Evolutionary conservation across 2,888 invertebrate genomes (phyloP).

Genomic region (Tiphia femorata): DNA sequence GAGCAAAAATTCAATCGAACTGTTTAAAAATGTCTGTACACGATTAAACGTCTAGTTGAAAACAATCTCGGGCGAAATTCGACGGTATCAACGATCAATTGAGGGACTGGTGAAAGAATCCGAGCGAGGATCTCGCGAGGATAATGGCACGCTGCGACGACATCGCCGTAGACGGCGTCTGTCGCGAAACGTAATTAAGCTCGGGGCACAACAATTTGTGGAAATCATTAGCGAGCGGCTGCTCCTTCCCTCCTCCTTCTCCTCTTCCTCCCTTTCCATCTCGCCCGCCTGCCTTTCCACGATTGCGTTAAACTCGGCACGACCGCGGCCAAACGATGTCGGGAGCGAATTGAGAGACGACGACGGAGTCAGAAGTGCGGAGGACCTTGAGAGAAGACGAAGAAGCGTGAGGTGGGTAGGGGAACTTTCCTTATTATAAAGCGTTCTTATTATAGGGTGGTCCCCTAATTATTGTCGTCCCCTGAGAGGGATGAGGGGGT

Average conservation of each 20-base stretch:
- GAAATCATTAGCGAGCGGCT: conserved; percentile 52
- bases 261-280: no score
- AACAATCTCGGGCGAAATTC: no score
- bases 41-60: no score
- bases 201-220: conserved; percentile 48
- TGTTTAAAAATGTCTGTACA: no score
- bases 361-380: conserved; percentile 8
- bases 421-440: conserved; percentile 35
- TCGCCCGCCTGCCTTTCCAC: no score
- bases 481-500: conserved; percentile 21
- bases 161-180: conserved; percentile 20
- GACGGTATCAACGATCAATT: conserved; percentile 3
- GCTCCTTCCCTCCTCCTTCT: no score
- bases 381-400: conserved; percentile 9
- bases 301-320: conserved; percentile 25
- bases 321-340: conserved; percentile 16
- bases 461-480: conserved; percentile 48
- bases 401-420: background rate
- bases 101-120: background rate
- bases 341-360: no score
- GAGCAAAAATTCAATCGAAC: no score
- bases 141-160: background rate
- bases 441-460: conserved; percentile 46
- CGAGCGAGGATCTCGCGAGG: background rate
- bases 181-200: conserved; percentile 37